These are phyloP conservation scores for Cygnus buccinator DNA, from an alignment of 2,113 vertebrate genomes.

Conservation along the genomic window DNA sequence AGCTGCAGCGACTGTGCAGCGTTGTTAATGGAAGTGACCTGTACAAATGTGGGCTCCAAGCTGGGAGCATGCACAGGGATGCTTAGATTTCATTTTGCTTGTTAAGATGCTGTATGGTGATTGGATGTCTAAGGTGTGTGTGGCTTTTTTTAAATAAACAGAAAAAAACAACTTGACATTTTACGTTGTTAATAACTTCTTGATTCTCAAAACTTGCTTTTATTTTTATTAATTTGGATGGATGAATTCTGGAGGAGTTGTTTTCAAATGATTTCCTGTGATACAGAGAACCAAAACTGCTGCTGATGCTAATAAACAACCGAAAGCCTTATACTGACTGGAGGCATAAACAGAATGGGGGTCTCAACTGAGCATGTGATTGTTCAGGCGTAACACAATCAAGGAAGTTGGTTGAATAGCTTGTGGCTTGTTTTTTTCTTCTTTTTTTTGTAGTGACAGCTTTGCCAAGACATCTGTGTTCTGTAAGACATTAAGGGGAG, in stretches of 20 bases:
- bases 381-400: constrained; percentile 44
- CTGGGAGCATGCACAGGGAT: not conserved
- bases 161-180: not conserved
- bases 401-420: constrained; percentile 53
- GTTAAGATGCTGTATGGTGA: not conserved
- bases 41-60: not conserved
- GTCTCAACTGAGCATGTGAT: not conserved
- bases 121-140: not conserved
- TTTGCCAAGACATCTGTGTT: constrained; percentile 56
- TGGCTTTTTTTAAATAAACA: not conserved
- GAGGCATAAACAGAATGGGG: constrained; percentile 27
- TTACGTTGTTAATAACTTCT: not conserved
- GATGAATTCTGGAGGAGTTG: not conserved
- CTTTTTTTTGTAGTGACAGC: not conserved
- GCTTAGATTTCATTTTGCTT: not conserved
- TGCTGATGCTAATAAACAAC: not conserved
- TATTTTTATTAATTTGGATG: not conserved
- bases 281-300: not conserved
- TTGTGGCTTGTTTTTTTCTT: not conserved
- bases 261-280: too few relatives aligned
- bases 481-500: constrained; percentile 24
- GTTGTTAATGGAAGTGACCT: not conserved
- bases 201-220: not conserved
- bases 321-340: constrained; percentile 5
- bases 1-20: not conserved